These are phyloP conservation scores for Drosophila persimilis DNA, from an alignment of 1,140 invertebrate genomes.

Conservation along the genomic window DNA sequence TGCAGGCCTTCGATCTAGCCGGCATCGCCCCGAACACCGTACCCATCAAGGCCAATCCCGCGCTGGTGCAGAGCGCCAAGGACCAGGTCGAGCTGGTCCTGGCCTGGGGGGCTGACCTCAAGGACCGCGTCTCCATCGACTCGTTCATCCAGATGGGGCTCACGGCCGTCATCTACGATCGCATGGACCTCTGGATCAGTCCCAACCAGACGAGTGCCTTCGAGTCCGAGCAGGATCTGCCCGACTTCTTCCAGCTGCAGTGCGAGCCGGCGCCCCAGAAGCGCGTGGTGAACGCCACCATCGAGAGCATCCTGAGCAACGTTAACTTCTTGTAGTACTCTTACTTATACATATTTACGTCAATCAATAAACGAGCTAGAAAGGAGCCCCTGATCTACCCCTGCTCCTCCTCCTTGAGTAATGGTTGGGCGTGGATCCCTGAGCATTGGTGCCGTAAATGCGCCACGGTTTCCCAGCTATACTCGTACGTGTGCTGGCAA, in stretches of 20 bases:
- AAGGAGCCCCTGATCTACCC: neutral
- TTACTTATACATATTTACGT: slow-evolving; percentile 21
- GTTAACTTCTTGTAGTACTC: slow-evolving; percentile 68
- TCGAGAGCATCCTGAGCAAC: slow-evolving; percentile 77
- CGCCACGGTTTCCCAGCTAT: slow-evolving; percentile 28
- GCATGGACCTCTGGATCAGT: slow-evolving; percentile 87
- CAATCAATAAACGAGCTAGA: slow-evolving; percentile 49
- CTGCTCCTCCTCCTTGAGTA: too few relatives aligned
- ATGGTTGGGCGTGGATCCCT: neutral
- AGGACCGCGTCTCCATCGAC: slow-evolving; percentile 91
- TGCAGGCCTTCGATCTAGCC: slow-evolving; percentile 89
- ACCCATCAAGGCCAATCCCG: slow-evolving; percentile 91
- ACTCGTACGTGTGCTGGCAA: slow-evolving; percentile 1
- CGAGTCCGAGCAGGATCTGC: slow-evolving; percentile 65
- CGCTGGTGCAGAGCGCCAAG: slow-evolving; percentile 89
- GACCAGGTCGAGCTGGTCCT: slow-evolving; percentile 92
- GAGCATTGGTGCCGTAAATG: slow-evolving; percentile 1
- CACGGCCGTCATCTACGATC: slow-evolving; percentile 96
- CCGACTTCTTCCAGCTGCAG: slow-evolving; percentile 73
- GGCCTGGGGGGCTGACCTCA: slow-evolving; percentile 97
- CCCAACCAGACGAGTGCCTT: slow-evolving; percentile 58
- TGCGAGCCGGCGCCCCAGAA: slow-evolving; percentile 38
- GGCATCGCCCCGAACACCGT: slow-evolving; percentile 96
- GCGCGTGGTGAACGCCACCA: slow-evolving; percentile 53
- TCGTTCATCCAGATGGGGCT: slow-evolving; percentile 92